These are phyloP conservation scores for Sylvietta virens DNA, from an alignment of 2,113 vertebrate genomes.

Conservation along the genomic window DNA sequence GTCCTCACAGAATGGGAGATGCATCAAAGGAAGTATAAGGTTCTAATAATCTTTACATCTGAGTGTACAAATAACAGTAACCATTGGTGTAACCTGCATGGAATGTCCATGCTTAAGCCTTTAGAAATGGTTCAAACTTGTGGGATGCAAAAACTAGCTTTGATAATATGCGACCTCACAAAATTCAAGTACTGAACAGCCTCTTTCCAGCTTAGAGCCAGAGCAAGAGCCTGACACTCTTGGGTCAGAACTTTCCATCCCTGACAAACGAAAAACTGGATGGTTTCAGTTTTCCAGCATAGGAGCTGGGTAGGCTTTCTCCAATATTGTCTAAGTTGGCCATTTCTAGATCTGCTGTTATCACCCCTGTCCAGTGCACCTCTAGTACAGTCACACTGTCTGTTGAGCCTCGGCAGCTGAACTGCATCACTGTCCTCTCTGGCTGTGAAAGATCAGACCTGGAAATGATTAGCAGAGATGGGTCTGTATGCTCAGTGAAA, in stretches of 20 bases:
- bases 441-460: neutral
- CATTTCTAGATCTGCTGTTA: neutral
- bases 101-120: neutral
- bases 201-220: neutral
- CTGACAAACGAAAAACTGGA: neutral
- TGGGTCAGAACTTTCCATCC: neutral
- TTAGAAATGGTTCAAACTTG: neutral
- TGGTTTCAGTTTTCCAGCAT: neutral
- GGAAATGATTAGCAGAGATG: neutral
- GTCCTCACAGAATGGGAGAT: neutral
- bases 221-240: neutral
- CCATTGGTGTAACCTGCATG: neutral
- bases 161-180: rapidly evolving
- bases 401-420: neutral
- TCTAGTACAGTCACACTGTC: neutral
- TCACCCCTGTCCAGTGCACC: neutral
- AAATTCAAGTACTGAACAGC: neutral
- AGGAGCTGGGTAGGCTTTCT: neutral
- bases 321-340: neutral
- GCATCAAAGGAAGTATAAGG: neutral
- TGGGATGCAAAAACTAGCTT: neutral
- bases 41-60: neutral
- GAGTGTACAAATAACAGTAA: neutral
- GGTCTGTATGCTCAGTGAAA: neutral
- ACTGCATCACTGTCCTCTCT: neutral